Conservation (phyloP, 2,797 vertebrate genomes). For the Parauchenoglanis punctatus region DNA sequence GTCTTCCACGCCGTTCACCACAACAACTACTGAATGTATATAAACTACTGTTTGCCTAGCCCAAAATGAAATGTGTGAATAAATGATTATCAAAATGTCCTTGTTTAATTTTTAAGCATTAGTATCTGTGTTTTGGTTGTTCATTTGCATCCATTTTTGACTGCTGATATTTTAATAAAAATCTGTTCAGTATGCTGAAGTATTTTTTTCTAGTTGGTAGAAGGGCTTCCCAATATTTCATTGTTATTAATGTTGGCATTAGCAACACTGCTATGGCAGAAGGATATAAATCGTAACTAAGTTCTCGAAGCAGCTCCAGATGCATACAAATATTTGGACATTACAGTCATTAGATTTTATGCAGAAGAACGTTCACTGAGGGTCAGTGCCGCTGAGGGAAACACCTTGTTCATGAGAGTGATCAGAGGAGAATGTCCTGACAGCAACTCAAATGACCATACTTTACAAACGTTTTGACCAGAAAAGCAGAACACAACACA, state of each 20-base stretch:
- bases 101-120: slow-evolving; percentile 36
- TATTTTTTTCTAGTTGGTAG: neutral
- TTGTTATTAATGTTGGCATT: neutral
- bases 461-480: neutral
- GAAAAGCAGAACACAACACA: neutral
- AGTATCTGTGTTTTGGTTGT: slow-evolving; percentile 27
- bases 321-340: neutral
- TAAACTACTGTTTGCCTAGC: slow-evolving; percentile 66
- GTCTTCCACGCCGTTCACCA: slow-evolving; percentile 67
- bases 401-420: neutral
- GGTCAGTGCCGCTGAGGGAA: neutral
- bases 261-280: neutral
- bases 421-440: neutral
- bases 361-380: neutral
- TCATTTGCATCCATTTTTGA: slow-evolving; percentile 36
- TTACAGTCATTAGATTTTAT: neutral
- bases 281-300: too few relatives aligned
- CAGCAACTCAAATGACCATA: neutral
- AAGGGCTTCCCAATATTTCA: neutral
- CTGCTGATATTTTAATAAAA: slow-evolving; percentile 45
- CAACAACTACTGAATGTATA: slow-evolving; percentile 73
- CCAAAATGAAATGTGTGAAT: slow-evolving; percentile 70
- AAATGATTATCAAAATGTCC: slow-evolving; percentile 58
- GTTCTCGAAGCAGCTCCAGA: neutral
- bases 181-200: slow-evolving; percentile 12